phyloP scores from a whole-genome alignment of 53 echinoderm and acorn worm species.

The Pentamera pediparva region DNA sequence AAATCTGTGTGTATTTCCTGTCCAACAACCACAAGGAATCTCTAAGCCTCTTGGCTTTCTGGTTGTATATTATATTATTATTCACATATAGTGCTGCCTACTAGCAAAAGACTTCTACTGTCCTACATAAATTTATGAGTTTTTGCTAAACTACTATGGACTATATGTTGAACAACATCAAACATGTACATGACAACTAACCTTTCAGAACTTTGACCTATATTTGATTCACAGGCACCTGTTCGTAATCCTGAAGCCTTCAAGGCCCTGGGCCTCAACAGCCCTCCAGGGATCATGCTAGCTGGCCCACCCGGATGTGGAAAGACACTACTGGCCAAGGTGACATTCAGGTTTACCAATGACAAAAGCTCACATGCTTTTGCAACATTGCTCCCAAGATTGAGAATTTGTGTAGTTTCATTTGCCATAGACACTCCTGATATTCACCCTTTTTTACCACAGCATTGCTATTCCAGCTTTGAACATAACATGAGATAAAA shows the following conservation, averaged over 20 bases:
- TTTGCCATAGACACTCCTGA: too few relatives aligned
- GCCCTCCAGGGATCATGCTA: conserved; percentile 87
- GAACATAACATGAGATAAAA: too few relatives aligned
- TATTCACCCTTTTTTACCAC: too few relatives aligned
- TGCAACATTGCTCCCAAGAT: too few relatives aligned
- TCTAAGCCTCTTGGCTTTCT: too few relatives aligned
- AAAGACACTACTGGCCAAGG: conserved; percentile 94
- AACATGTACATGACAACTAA: background rate
- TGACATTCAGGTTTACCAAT: too few relatives aligned
- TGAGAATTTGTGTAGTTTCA: too few relatives aligned
- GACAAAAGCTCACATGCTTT: too few relatives aligned
- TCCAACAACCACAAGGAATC: too few relatives aligned
- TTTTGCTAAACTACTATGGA: background rate
- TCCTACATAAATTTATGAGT: background rate
- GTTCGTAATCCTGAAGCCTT: conserved; percentile 89
- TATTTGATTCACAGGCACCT: conserved; percentile 58
- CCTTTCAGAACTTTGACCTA: background rate
- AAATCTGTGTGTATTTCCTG: too few relatives aligned
- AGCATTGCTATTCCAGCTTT: too few relatives aligned
- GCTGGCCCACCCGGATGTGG: conserved; percentile 99
- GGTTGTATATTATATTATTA: too few relatives aligned
- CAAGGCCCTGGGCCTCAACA: conserved; percentile 78
- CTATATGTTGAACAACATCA: background rate
- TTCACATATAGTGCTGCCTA: background rate
- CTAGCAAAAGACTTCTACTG: background rate